These are phyloP conservation scores for Drosophila paranaensis DNA, from an alignment of 2,888 invertebrate species.

Conservation along the genomic window DNA sequence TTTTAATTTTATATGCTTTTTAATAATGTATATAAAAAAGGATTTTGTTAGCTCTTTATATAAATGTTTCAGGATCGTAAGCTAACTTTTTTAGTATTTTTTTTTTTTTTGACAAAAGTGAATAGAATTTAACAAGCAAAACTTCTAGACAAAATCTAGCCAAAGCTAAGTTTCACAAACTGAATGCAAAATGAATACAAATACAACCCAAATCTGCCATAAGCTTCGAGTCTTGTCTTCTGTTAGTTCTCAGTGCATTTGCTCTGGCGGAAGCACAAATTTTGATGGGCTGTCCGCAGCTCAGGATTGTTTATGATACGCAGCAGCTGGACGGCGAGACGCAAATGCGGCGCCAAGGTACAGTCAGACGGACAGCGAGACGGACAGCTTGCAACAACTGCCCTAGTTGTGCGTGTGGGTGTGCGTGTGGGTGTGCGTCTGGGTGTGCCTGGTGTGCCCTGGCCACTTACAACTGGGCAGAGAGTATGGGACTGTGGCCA, in stretches of 20 bases:
- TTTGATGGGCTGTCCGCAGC: conserved; percentile 36
- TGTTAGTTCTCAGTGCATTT: not conserved
- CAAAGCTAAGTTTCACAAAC: too few species aligned
- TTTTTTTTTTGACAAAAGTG: too few species aligned
- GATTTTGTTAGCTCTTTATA: too few species aligned
- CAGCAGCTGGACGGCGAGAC: not conserved
- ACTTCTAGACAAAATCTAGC: too few species aligned
- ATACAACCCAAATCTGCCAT: too few species aligned
- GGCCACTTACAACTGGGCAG: conserved; percentile 40
- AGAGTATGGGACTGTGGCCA: not conserved
- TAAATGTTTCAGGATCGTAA: too few species aligned
- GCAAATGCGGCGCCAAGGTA: conserved; percentile 1
- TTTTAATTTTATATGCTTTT: too few species aligned
- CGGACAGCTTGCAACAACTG: conserved; percentile 13
- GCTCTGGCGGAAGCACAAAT: conserved; percentile 11
- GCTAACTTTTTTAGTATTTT: too few species aligned
- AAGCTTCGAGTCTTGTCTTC: too few species aligned
- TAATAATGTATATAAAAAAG: too few species aligned
- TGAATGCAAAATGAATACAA: too few species aligned
- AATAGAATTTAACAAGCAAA: too few species aligned
- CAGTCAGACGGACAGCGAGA: not conserved
- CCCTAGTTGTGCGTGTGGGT: conserved; percentile 20
- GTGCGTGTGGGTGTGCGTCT: conserved; percentile 29
- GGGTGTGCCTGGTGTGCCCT: conserved; percentile 9
- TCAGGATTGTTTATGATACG: conserved; percentile 59